Evolutionary conservation across 2,113 vertebrate genomes (phyloP).

Genomic region (Leptobrachium leishanense): DNA sequence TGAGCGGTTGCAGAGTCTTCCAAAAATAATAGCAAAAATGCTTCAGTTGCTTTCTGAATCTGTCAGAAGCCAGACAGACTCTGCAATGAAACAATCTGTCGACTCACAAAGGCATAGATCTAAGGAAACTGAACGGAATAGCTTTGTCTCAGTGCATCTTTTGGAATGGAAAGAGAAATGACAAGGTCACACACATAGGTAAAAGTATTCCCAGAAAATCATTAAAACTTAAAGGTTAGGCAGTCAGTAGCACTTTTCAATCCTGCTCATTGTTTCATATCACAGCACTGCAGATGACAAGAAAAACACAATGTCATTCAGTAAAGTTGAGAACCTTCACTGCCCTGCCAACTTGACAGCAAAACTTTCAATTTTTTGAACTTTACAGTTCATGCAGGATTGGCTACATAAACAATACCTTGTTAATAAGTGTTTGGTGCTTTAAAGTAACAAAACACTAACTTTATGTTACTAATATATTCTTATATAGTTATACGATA

Average conservation of each 20-base stretch:
- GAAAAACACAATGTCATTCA: constrained; percentile 17
- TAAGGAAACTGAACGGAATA: constrained; percentile 20
- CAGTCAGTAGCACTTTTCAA: constrained; percentile 1
- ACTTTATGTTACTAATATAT: too few species aligned
- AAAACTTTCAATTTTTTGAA: background rate
- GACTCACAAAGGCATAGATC: constrained; percentile 20
- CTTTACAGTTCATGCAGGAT: background rate
- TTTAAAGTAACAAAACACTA: too few species aligned
- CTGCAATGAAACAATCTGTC: background rate
- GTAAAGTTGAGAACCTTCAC: background rate
- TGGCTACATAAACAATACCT: background rate
- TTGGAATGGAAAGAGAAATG: constrained; percentile 44
- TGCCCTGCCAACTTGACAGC: background rate
- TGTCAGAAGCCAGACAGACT: constrained; percentile 15
- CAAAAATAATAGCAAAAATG: constrained; percentile 18
- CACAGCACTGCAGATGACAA: background rate
- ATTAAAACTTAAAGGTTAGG: constrained; percentile 45
- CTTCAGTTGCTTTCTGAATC: constrained; percentile 10
- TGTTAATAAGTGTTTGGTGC: too few species aligned
- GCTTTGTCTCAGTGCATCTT: constrained; percentile 30
- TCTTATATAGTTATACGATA: too few species aligned
- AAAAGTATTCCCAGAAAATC: constrained; percentile 40
- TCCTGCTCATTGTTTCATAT: constrained; percentile 28
- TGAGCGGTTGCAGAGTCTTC: background rate
- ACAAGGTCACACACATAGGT: constrained; percentile 40